Percentiles rank a stretch among this genome's conserved stretches.
Conservation (phyloP, 2,797 vertebrate genomes). For the Apodemus agrarius region DNA sequence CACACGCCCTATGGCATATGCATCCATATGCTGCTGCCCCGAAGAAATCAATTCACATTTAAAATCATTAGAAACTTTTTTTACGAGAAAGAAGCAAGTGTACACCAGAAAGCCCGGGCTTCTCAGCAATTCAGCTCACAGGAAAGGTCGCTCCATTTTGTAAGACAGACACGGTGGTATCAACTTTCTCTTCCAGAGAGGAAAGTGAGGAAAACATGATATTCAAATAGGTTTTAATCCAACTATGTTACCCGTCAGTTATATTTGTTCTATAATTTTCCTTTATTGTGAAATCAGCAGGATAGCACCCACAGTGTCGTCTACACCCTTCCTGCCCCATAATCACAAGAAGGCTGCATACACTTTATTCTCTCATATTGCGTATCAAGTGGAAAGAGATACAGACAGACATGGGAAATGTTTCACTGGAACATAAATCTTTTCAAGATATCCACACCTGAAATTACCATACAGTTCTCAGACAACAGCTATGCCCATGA, state of each 20-base stretch:
- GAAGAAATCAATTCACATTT: no score
- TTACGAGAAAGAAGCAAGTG: neutral
- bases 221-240: neutral
- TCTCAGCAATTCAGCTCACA: neutral
- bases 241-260: neutral
- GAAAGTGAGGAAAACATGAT: neutral
- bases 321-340: neutral
- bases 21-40: neutral
- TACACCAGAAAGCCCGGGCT: neutral
- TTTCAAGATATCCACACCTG: neutral
- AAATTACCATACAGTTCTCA: neutral
- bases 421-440: neutral
- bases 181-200: neutral
- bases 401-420: neutral
- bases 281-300: neutral
- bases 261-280: neutral
- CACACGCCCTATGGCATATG: neutral
- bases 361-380: neutral
- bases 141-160: neutral
- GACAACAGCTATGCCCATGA: neutral
- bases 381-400: neutral
- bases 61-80: neutral
- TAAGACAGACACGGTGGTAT: neutral
- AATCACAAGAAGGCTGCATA: neutral
- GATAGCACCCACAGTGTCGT: rapidly evolving